Percentiles rank a stretch among this genome's conserved stretches.
Evolutionary conservation across 2,888 invertebrate genomes (phyloP).

Genomic region (Watsonalla cultraria): DNA sequence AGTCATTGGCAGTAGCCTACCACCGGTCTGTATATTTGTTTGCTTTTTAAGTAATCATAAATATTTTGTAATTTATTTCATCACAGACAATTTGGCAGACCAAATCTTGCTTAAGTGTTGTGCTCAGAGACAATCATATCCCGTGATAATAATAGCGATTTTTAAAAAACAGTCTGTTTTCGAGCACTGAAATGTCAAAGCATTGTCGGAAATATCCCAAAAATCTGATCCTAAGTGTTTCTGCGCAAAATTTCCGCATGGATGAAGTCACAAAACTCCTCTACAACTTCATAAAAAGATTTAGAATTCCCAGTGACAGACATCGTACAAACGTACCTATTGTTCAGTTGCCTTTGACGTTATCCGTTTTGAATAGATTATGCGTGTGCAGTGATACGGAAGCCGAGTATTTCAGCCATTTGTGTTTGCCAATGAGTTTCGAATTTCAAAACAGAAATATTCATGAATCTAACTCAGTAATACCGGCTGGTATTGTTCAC

Average conservation of each 20-base stretch:
- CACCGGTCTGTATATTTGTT: no score
- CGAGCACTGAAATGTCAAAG: no score
- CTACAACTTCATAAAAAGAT: slow-evolving; percentile 20
- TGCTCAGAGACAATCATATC: no score
- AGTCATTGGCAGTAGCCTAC: no score
- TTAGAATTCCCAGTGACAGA: slow-evolving; percentile 15
- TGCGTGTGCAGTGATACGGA: slow-evolving; percentile 13
- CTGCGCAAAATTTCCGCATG: not conserved
- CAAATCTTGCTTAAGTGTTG: no score
- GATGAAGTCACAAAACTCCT: slow-evolving; percentile 8
- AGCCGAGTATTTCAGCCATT: slow-evolving; percentile 8
- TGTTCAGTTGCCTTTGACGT: slow-evolving; percentile 14
- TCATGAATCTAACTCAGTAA: slow-evolving; percentile 6
- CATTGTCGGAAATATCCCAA: not conserved
- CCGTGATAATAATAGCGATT: no score
- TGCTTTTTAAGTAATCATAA: no score
- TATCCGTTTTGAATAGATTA: slow-evolving; percentile 13
- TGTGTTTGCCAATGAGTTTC: slow-evolving; percentile 11
- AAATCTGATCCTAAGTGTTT: not conserved
- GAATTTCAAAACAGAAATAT: slow-evolving; percentile 8
- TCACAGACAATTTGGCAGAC: no score
- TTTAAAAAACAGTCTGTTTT: no score
- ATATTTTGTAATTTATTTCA: no score
- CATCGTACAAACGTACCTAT: slow-evolving; percentile 10
- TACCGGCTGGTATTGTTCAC: not conserved